A percentile compares a stretch with the other conserved stretches of the same genome.
Evolutionary conservation across 92 coral and sea anemone genomes (phyloP).

Genomic region (Heteractis magnifica): DNA sequence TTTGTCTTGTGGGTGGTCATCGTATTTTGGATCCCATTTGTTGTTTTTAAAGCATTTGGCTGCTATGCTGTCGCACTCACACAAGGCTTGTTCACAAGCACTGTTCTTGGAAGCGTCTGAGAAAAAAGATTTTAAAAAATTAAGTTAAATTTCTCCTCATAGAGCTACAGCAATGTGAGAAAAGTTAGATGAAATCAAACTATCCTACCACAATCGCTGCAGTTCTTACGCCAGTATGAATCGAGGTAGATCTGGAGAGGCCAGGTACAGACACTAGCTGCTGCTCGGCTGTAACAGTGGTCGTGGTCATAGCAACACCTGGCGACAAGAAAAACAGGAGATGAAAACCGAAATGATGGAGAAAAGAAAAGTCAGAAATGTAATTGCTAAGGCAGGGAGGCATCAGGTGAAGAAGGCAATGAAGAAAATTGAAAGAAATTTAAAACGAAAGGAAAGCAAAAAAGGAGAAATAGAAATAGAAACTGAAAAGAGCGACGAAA

Average conservation of each 20-base stretch:
- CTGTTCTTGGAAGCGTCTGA: constrained; percentile 12
- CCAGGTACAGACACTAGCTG: background rate
- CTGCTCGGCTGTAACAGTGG: background rate
- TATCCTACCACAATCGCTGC: constrained; percentile 1
- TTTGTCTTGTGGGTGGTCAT: constrained; percentile 5
- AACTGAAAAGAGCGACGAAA: background rate
- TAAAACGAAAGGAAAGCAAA: background rate
- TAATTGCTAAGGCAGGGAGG: background rate
- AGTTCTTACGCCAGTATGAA: background rate
- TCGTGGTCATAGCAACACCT: background rate
- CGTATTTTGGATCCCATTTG: constrained; percentile 25
- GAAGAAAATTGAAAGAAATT: background rate
- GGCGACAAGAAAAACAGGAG: constrained; percentile 1
- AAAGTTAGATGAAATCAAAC: background rate
- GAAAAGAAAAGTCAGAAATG: background rate
- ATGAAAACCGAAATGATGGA: background rate
- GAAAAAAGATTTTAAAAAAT: background rate
- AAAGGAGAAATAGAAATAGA: background rate
- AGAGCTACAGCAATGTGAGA: background rate
- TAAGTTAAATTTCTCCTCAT: background rate
- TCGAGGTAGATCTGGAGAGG: background rate
- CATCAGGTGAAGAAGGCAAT: background rate
- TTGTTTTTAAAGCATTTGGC: constrained; percentile 29
- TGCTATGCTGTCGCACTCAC: constrained; percentile 38
- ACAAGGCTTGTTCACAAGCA: constrained; percentile 32